These are phyloP conservation scores for Panorpa germanica DNA, from an alignment of 2,888 invertebrate genomes.

Conservation along the genomic window DNA sequence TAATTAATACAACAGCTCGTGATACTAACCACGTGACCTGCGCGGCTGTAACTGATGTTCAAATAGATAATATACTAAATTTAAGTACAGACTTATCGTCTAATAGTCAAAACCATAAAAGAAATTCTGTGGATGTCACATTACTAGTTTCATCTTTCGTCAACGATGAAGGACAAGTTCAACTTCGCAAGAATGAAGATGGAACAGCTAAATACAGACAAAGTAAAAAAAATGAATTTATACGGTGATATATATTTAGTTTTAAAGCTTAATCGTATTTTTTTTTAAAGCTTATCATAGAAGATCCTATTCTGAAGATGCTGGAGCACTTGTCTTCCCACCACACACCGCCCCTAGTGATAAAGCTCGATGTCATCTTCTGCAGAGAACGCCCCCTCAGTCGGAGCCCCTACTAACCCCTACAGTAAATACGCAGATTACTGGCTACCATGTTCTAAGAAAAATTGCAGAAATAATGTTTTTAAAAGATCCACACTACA, in stretches of 20 bases:
- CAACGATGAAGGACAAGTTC: background rate
- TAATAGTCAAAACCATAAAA: conserved; percentile 9
- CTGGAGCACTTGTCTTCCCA: conserved; percentile 35
- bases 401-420: conserved; percentile 15
- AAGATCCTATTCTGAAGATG: conserved; percentile 55
- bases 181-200: too few species aligned
- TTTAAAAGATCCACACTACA: conserved; percentile 64
- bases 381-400: conserved; percentile 25
- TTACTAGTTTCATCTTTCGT: background rate
- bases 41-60: conserved; percentile 21
- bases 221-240: too few species aligned
- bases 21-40: conserved; percentile 17
- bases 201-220: conserved; percentile 16
- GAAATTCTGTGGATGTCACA: conserved; percentile 14
- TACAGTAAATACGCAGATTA: too few species aligned
- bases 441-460: conserved; percentile 28
- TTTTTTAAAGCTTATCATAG: conserved; percentile 31
- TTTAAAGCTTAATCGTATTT: conserved; percentile 13
- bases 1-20: conserved; percentile 11
- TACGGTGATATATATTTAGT: too few species aligned
- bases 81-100: background rate
- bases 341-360: conserved; percentile 47
- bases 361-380: conserved; percentile 51
- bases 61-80: conserved; percentile 14
- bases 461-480: conserved; percentile 75